A percentile compares a stretch with the other conserved stretches of the same genome.
phyloP scores from a whole-genome alignment of 1,140 invertebrate genomes.

The Whitmania pigra region DNA sequence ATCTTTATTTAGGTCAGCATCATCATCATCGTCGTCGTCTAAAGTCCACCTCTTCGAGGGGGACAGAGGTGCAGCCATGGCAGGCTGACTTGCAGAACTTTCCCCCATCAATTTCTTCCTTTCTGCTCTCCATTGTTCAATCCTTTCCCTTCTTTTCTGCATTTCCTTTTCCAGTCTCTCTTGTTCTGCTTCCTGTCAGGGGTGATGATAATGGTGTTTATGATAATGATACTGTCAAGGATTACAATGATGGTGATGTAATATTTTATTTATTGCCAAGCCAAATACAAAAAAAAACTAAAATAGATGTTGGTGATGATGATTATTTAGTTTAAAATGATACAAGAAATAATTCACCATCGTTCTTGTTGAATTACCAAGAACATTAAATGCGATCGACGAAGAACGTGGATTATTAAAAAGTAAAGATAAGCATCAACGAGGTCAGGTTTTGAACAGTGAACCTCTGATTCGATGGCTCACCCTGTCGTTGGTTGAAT shows the following conservation, averaged over 20 bases:
- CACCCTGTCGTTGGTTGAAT: no score
- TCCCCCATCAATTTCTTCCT: slow-evolving; percentile 51
- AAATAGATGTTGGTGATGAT: no score
- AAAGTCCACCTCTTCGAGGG: slow-evolving; percentile 67
- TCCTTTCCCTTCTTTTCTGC: slow-evolving; percentile 83
- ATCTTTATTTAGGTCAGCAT: slow-evolving; percentile 28
- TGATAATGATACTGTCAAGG: background rate
- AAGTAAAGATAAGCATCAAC: no score
- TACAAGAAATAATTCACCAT: background rate
- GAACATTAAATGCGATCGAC: no score
- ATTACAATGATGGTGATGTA: no score
- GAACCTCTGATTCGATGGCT: no score
- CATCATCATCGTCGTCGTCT: slow-evolving; percentile 44
- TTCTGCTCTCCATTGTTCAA: slow-evolving; percentile 79
- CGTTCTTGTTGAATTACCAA: background rate
- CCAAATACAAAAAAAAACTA: no score
- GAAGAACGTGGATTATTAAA: no score
- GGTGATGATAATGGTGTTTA: background rate
- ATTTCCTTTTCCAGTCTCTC: slow-evolving; percentile 76
- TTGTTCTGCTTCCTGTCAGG: slow-evolving; percentile 50
- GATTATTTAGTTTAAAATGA: background rate
- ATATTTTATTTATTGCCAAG: no score
- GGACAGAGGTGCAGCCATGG: slow-evolving; percentile 24
- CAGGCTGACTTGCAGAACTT: slow-evolving; percentile 30
- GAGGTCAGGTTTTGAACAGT: no score